phyloP scores from a whole-genome alignment of 2,888 invertebrate genomes.

The Cepaea hortensis region DNA sequence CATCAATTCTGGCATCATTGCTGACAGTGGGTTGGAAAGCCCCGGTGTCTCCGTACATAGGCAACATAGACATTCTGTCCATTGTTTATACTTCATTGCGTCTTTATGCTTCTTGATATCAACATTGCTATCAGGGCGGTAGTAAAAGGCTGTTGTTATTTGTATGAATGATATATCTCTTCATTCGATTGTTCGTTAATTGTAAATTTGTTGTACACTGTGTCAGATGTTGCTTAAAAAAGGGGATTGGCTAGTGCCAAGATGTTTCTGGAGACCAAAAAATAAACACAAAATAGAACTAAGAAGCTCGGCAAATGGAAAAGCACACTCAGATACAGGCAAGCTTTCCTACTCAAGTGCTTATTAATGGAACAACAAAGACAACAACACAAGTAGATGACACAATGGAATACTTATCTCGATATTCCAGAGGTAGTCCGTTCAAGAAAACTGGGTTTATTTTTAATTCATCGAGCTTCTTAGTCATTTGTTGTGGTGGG shows the following conservation, averaged over 20 bases:
- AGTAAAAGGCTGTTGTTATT: neutral
- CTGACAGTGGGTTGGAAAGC: constrained; percentile 13
- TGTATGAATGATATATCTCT: constrained; percentile 8
- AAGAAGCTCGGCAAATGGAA: no score
- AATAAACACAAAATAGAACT: no score
- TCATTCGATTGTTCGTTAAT: neutral
- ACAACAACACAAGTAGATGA: no score
- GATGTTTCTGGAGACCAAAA: no score
- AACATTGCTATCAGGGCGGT: neutral
- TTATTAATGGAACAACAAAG: no score
- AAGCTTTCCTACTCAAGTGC: no score
- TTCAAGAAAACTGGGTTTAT: no score
- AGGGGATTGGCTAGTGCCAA: neutral
- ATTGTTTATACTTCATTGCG: neutral
- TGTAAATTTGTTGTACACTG: neutral
- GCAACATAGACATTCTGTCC: neutral
- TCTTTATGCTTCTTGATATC: neutral
- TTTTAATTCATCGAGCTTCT: no score
- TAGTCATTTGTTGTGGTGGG: no score
- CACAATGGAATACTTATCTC: no score
- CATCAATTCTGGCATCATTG: constrained; percentile 41
- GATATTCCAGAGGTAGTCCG: no score
- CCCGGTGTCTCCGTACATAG: constrained; percentile 18
- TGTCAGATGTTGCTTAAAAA: neutral
- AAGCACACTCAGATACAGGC: no score